phyloP scores from a whole-genome alignment of 2,797 vertebrate species.

The Enteromius paludinosus region DNA sequence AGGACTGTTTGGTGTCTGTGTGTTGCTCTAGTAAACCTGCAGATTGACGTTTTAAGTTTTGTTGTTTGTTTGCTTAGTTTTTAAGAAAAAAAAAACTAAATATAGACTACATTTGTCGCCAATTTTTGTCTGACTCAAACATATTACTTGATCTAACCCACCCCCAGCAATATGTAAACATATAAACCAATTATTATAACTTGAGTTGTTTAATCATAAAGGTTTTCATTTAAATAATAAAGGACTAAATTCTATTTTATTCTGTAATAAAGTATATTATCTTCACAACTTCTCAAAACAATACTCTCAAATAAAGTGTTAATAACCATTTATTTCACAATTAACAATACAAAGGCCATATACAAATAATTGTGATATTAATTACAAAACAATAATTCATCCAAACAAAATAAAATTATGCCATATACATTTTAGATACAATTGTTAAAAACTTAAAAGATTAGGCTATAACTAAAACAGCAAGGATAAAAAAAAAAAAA shows the following conservation, averaged over 20 bases:
- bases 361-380: constrained; percentile 61
- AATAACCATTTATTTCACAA: constrained; percentile 68
- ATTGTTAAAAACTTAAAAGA: constrained; percentile 45
- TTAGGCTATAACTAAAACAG: constrained; percentile 33
- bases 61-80: too few species aligned
- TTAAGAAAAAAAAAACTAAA: neutral
- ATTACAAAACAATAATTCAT: constrained; percentile 70
- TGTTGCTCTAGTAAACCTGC: neutral
- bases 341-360: constrained; percentile 64
- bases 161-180: neutral
- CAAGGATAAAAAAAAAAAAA: too few species aligned
- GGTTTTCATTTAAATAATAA: neutral
- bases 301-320: constrained; percentile 16
- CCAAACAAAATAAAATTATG: constrained; percentile 60
- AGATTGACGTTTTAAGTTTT: neutral
- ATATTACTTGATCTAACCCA: neutral
- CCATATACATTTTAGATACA: constrained; percentile 62
- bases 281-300: neutral
- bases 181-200: neutral
- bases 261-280: neutral
- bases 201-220: neutral
- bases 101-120: too few species aligned
- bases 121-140: neutral
- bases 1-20: too few species aligned
- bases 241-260: neutral